These are phyloP conservation scores for Cairina moschata DNA, from an alignment of 2,113 vertebrate genomes.

Conservation along the genomic window DNA sequence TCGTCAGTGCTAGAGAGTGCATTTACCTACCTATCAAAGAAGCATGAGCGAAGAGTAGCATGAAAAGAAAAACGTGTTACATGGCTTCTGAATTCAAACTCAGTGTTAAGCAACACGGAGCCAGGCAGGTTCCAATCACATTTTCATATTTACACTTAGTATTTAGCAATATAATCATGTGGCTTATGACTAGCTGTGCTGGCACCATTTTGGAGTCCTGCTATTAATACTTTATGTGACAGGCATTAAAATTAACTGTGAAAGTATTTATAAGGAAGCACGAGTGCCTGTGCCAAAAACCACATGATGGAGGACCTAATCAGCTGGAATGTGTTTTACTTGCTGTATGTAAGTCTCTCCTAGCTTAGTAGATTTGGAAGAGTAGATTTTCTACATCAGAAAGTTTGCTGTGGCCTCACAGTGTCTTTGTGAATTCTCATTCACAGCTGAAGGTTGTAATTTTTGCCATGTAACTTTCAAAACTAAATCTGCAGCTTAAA, in stretches of 20 bases:
- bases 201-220: neutral
- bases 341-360: neutral
- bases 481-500: neutral
- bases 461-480: neutral
- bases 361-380: neutral
- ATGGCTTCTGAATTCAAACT: neutral
- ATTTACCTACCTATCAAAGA: neutral
- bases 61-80: neutral
- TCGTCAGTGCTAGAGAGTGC: neutral
- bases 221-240: neutral
- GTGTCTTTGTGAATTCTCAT: neutral
- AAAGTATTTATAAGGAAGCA: neutral
- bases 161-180: neutral
- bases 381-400: neutral
- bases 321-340: neutral
- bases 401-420: neutral
- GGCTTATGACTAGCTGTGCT: neutral
- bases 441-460: neutral
- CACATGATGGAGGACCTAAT: neutral
- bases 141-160: neutral
- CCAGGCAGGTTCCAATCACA: neutral
- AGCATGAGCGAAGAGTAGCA: neutral
- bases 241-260: neutral
- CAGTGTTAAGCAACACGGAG: neutral
- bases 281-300: neutral